A percentile compares a stretch with the other conserved stretches of the same genome.
phyloP scores from a whole-genome alignment of 1,140 invertebrate species.

The Archegozetes longisetosus region DNA sequence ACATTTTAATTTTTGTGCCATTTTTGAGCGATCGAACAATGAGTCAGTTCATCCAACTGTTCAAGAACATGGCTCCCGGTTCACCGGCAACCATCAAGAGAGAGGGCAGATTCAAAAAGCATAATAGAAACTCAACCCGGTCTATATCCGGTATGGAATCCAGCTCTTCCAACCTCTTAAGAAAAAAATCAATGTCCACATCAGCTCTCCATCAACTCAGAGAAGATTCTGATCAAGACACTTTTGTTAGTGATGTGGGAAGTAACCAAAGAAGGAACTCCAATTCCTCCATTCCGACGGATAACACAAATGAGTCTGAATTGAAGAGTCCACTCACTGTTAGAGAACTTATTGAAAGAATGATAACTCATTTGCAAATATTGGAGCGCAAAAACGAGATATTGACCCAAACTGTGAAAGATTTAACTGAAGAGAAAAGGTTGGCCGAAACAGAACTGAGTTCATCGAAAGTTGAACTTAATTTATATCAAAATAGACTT shows the following conservation, averaged over 20 bases:
- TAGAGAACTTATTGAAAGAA: not conserved
- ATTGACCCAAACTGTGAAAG: not conserved
- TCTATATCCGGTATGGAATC: no score
- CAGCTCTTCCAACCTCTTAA: not conserved
- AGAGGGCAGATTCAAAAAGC: not conserved
- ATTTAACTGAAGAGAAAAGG: not conserved
- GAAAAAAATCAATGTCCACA: not conserved
- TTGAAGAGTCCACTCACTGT: not conserved
- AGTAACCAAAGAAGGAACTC: not conserved
- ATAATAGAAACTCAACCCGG: no score
- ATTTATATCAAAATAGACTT: not conserved
- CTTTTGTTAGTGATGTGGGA: not conserved
- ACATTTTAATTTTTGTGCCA: not conserved
- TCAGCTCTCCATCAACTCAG: not conserved
- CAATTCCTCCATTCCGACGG: not conserved
- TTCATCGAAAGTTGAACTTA: not conserved
- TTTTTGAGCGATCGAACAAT: not conserved
- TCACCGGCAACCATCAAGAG: not conserved
- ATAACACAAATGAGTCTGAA: not conserved
- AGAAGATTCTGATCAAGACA: not conserved
- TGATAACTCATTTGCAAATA: not conserved
- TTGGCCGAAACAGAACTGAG: not conserved
- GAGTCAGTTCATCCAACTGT: no score
- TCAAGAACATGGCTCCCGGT: no score
- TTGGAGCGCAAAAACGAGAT: not conserved